Evolutionary conservation across 2,888 invertebrate species (phyloP).

Genomic region (Maniola hyperantus): DNA sequence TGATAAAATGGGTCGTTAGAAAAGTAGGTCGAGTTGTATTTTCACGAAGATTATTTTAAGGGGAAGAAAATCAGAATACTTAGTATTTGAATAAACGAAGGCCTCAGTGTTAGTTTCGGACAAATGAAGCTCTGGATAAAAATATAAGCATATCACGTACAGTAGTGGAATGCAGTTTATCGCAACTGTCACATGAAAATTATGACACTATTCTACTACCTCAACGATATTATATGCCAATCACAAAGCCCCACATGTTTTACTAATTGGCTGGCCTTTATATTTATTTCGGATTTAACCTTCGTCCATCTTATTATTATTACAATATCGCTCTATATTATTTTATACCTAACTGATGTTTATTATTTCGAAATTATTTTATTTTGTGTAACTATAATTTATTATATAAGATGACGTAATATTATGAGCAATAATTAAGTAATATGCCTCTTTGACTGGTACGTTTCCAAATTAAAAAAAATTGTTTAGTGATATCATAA

Average conservation of each 20-base stretch:
- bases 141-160: constrained; percentile 59
- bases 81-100: constrained; percentile 40
- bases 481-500: constrained; percentile 41
- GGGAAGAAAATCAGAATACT: constrained; percentile 47
- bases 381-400: constrained; percentile 39
- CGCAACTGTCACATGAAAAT: constrained; percentile 63
- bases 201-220: constrained; percentile 47
- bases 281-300: constrained; percentile 40
- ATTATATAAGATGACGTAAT: constrained; percentile 23
- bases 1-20: constrained; percentile 63
- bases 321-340: constrained; percentile 35
- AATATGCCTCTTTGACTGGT: constrained; percentile 29
- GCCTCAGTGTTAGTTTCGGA: constrained; percentile 59
- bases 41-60: constrained; percentile 57
- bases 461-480: constrained; percentile 28
- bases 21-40: constrained; percentile 69
- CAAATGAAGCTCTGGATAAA: constrained; percentile 73
- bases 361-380: constrained; percentile 41
- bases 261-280: constrained; percentile 49
- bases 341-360: constrained; percentile 39
- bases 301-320: constrained; percentile 29
- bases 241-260: constrained; percentile 57
- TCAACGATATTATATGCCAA: constrained; percentile 49
- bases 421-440: constrained; percentile 30
- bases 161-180: constrained; percentile 70